These are phyloP conservation scores for Corydoras sp. DNA, from an alignment of 2,113 vertebrate genomes.

Conservation along the genomic window DNA sequence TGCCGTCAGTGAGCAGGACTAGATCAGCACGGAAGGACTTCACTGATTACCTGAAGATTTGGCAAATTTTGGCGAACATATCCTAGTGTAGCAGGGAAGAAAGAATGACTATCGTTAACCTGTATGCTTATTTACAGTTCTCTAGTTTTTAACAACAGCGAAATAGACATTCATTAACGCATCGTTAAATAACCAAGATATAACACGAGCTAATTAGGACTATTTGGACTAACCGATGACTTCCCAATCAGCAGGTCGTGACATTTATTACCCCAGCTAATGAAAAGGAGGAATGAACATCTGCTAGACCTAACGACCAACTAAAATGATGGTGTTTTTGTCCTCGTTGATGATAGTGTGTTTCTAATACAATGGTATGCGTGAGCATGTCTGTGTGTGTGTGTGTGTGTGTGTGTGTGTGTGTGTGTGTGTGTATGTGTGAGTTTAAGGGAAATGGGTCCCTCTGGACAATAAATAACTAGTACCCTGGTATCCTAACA, in stretches of 20 bases:
- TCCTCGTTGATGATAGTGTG: slow-evolving; percentile 25
- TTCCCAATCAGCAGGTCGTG: slow-evolving; percentile 39
- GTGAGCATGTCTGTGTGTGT: slow-evolving; percentile 8
- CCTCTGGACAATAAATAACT: slow-evolving; percentile 33
- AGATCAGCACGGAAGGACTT: slow-evolving; percentile 12
- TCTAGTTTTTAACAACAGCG: too few relatives aligned
- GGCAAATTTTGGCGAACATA: too few relatives aligned
- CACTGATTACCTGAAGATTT: slow-evolving; percentile 6
- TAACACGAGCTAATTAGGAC: slow-evolving; percentile 19
- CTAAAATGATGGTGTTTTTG: slow-evolving; percentile 21
- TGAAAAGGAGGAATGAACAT: slow-evolving; percentile 48
- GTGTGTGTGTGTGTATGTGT: slow-evolving; percentile 9
- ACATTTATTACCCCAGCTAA: slow-evolving; percentile 50
- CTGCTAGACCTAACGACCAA: slow-evolving; percentile 38
- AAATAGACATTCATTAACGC: too few relatives aligned
- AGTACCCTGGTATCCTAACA: slow-evolving; percentile 33
- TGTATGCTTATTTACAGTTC: too few relatives aligned
- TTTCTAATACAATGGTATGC: slow-evolving; percentile 7
- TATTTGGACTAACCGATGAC: slow-evolving; percentile 36
- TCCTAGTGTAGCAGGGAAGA: too few relatives aligned
- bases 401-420: slow-evolving; percentile 9
- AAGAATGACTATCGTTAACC: too few relatives aligned
- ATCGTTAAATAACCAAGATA: neutral
- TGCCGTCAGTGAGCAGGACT: neutral
- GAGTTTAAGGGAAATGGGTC: slow-evolving; percentile 19